These are phyloP conservation scores for Ceryle rudis DNA, from an alignment of 2,797 vertebrate genomes.

Conservation along the genomic window DNA sequence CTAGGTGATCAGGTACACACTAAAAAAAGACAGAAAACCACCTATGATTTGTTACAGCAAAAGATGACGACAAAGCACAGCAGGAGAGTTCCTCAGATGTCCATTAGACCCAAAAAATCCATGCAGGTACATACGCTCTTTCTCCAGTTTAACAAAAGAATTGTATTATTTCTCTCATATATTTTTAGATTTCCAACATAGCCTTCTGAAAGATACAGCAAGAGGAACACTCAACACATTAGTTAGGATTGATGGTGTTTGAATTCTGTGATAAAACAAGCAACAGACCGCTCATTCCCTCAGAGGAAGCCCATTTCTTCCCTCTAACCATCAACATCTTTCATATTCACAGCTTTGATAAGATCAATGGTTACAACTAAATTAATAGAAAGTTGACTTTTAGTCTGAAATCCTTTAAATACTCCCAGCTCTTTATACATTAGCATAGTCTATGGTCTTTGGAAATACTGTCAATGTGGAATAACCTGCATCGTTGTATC, in stretches of 20 bases:
- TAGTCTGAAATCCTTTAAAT: not conserved
- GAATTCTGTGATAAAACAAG: not conserved
- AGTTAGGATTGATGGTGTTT: not conserved
- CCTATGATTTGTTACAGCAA: not conserved
- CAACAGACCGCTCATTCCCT: accelerated
- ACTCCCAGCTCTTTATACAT: not conserved
- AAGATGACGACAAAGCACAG: not conserved
- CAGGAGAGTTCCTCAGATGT: not conserved
- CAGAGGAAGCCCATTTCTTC: not conserved
- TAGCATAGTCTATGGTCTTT: not conserved
- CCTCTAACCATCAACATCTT: not conserved
- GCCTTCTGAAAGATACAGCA: not conserved
- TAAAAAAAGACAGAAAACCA: not conserved
- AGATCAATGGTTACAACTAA: not conserved
- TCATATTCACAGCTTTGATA: not conserved
- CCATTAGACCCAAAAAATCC: not conserved
- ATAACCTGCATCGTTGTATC: not conserved
- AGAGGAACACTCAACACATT: not conserved
- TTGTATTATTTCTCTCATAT: not conserved
- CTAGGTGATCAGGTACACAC: not conserved
- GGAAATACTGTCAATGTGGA: not conserved
- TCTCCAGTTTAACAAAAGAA: not conserved
- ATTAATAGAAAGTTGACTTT: not conserved
- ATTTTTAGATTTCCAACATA: not conserved
- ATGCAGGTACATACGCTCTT: not conserved